Evolutionary conservation across 1,140 invertebrate species (phyloP), one percentile per base, ranked within the genome.

Genomic region (Atopsyche davidsoni): DNA sequence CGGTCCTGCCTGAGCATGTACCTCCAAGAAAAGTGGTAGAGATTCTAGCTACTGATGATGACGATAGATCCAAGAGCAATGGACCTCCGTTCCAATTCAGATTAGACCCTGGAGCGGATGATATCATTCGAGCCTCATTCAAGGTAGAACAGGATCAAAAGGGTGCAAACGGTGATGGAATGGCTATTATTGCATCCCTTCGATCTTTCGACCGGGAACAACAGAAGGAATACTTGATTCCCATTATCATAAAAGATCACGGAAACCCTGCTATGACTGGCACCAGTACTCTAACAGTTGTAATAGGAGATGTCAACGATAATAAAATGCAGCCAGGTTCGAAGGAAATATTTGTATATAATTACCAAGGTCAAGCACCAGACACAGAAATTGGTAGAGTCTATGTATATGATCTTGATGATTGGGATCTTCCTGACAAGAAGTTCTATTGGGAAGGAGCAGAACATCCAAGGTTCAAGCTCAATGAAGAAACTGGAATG

Each of bases 341-440:
- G 1, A 98, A 98, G 71, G 90, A 96, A 51, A 96, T 98, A 57
- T 88, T 95, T 65, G 91, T 96, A 0, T 98, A 98, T 68, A 97
- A 96, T 69, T 97, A 96, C 48, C 78, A 94, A 83, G 89, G 91
- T 38, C 85, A 91, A 70, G 86, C 89, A 53, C 90, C 89, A 1
- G 87, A 94, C 58, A 92, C 91, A 0, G 88, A 90, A 67, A 93
- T 98, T 53, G 95, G 96, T 18, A 77, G 91, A 51, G 94, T 97
- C 2, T 96, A 97, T 66, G 92, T 96, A 0, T 91, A 93, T 65
- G 95, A 98, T 73, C 71, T 92, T 34, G 95, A 98, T 68, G 95
- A 98, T 65, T 98, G 93, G 94, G 95, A 98, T 76, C 67, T 96
- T 52, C 88, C 89, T 0, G 94, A 98, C 65, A 98, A 98, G 65